Percentiles rank a stretch among this genome's conserved stretches.
Evolutionary conservation across 1,140 invertebrate genomes (phyloP).

Genomic region (Drosophila bifasciata): DNA sequence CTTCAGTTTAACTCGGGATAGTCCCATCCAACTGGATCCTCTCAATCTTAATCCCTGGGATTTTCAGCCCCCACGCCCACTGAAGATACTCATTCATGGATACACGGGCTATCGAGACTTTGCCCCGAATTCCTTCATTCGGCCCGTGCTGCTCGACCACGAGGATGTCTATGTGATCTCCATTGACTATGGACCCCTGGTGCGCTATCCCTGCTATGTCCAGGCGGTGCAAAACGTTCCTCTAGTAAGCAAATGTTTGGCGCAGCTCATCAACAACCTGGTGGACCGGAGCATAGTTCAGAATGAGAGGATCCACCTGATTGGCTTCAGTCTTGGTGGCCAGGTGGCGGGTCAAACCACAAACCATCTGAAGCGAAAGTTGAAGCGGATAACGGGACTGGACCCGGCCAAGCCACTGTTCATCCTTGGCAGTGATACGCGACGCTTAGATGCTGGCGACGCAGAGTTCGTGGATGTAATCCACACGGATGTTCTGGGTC

Average conservation of each 20-base stretch:
- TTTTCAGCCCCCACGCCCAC: constrained; percentile 84
- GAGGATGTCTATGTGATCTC: constrained; percentile 87
- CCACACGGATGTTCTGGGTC: constrained; percentile 87
- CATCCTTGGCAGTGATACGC: constrained; percentile 78
- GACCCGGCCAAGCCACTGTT: constrained; percentile 87
- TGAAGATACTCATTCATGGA: constrained; percentile 88
- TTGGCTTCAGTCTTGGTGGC: constrained; percentile 96
- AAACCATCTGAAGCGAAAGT: constrained; percentile 85
- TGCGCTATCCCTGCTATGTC: constrained; percentile 86
- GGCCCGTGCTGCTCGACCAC: constrained; percentile 85
- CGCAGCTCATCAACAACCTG: constrained; percentile 87
- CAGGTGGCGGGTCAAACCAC: constrained; percentile 93
- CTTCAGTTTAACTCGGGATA: constrained; percentile 79
- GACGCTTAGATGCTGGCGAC: constrained; percentile 86
- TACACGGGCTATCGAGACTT: constrained; percentile 87
- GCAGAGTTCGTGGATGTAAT: constrained; percentile 86
- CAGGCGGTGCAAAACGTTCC: constrained; percentile 85
- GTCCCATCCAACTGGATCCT: constrained; percentile 84
- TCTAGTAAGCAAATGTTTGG: constrained; percentile 86
- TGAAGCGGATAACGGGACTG: constrained; percentile 86
- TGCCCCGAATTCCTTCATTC: constrained; percentile 86
- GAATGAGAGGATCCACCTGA: constrained; percentile 90
- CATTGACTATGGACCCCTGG: constrained; percentile 86
- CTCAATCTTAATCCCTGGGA: constrained; percentile 84
- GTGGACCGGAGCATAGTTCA: constrained; percentile 85